Percentiles rank a stretch among this genome's conserved stretches.
Evolutionary conservation across 2,113 vertebrate species (phyloP).

Genomic region (Eupsittula cactorum): DNA sequence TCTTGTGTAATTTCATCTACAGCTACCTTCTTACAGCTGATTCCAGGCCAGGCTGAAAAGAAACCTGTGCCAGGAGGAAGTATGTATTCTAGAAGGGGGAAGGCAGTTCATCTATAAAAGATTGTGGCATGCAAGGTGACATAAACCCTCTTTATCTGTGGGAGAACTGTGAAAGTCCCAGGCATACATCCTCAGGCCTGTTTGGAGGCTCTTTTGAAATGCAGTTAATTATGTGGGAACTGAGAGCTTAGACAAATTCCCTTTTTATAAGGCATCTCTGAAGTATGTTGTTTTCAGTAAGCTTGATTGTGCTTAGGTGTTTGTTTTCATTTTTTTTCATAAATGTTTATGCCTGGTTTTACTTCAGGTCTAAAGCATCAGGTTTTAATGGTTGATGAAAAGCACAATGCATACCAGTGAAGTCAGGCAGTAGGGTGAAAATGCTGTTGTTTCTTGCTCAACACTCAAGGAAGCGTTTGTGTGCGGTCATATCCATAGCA

Average conservation of each 20-base stretch:
- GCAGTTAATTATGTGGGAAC: not conserved
- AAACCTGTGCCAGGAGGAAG: not conserved
- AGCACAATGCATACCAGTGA: not conserved
- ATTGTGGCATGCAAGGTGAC: not conserved
- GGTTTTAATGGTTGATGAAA: not conserved
- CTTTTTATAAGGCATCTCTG: not conserved
- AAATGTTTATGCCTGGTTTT: conserved; percentile 6
- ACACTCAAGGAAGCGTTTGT: not conserved
- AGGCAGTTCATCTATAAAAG: not conserved
- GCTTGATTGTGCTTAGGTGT: not conserved
- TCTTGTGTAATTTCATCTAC: not conserved
- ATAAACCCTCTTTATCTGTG: not conserved
- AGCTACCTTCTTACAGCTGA: not conserved
- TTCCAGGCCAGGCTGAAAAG: not conserved
- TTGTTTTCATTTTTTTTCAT: not conserved
- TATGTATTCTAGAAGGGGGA: not conserved
- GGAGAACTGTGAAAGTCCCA: not conserved
- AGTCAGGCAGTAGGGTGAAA: not conserved
- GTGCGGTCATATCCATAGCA: not conserved
- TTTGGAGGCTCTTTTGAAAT: not conserved
- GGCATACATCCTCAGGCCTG: not conserved
- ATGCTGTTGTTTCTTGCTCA: not conserved
- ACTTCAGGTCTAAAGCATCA: not conserved
- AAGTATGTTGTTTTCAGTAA: not conserved
- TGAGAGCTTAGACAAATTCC: not conserved